phyloP scores from a whole-genome alignment of 2,888 invertebrate species.

The Troglohyphantes excavatus region DNA sequence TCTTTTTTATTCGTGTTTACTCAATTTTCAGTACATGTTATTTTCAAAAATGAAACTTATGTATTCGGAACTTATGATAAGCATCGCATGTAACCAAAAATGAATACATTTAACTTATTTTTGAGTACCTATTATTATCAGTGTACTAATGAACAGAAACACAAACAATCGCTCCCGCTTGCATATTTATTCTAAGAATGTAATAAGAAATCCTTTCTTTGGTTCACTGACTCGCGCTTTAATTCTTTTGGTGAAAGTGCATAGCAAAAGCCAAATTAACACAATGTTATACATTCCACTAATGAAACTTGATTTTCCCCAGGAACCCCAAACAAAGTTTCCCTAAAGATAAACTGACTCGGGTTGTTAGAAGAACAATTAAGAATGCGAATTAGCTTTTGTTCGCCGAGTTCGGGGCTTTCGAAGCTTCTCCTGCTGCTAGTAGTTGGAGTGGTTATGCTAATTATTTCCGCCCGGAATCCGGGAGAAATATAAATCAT shows the following conservation, averaged over 20 bases:
- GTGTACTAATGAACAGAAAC: neutral
- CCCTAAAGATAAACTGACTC: slow-evolving; percentile 17
- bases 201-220: neutral
- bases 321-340: slow-evolving; percentile 6
- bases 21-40: no score
- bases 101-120: no score
- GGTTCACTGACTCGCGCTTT: neutral
- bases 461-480: slow-evolving; percentile 30
- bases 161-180: neutral
- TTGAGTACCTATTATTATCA: no score
- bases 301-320: slow-evolving; percentile 49
- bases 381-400: slow-evolving; percentile 56
- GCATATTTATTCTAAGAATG: neutral
- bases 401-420: slow-evolving; percentile 2
- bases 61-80: no score
- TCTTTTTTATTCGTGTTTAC: no score
- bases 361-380: slow-evolving; percentile 24
- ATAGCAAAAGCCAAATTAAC: slow-evolving; percentile 14
- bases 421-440: neutral
- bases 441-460: slow-evolving; percentile 12
- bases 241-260: neutral
- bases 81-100: no score
- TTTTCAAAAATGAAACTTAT: no score
- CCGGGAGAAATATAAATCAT: neutral
- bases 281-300: neutral